Conservation (phyloP, 2,888 invertebrate genomes). For the Neuroscelio doddi region DNA sequence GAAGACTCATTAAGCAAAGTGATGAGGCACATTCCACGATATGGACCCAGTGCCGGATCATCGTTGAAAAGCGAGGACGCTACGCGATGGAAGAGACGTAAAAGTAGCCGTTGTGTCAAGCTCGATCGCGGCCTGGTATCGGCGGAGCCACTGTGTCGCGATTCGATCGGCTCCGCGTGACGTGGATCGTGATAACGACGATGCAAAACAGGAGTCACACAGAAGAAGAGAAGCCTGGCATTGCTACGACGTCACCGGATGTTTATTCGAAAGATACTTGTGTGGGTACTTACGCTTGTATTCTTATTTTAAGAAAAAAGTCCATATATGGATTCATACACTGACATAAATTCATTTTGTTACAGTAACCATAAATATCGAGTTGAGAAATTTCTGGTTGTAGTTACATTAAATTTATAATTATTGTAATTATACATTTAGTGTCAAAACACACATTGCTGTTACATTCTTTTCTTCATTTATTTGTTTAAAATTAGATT, state of each 20-base stretch:
- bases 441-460: too few relatives aligned
- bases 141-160: slow-evolving; percentile 31
- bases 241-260: slow-evolving; percentile 32
- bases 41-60: slow-evolving; percentile 41
- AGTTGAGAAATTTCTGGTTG: too few relatives aligned
- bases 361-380: too few relatives aligned
- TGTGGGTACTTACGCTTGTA: too few relatives aligned
- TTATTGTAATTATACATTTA: too few relatives aligned
- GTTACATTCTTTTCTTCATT: too few relatives aligned
- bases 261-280: too few relatives aligned
- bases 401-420: too few relatives aligned
- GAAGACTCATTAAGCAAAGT: slow-evolving; percentile 57
- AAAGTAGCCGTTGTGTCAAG: slow-evolving; percentile 19
- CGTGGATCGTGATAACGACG: slow-evolving; percentile 44
- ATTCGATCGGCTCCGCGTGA: slow-evolving; percentile 38
- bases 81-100: slow-evolving; percentile 12
- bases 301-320: too few relatives aligned
- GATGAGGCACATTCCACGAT: slow-evolving; percentile 57
- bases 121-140: slow-evolving; percentile 35
- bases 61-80: slow-evolving; percentile 22
- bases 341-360: too few relatives aligned
- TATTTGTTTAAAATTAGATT: too few relatives aligned
- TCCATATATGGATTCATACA: too few relatives aligned
- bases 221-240: slow-evolving; percentile 23
- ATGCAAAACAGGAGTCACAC: slow-evolving; percentile 42